Conservation (phyloP, 2,888 invertebrate genomes). For the Rhogogaster chlorosoma region DNA sequence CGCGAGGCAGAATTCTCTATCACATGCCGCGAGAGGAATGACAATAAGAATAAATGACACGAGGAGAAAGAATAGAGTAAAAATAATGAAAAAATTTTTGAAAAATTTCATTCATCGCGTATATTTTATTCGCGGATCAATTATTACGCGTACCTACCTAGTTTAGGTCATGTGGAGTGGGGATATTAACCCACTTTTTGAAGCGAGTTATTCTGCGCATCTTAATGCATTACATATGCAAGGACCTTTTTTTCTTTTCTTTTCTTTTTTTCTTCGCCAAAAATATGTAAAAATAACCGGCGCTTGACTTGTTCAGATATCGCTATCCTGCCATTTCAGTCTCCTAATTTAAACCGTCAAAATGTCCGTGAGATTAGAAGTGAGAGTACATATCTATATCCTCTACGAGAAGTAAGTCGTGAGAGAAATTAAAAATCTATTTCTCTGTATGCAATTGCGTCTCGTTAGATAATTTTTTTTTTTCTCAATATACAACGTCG, state of each 20-base stretch:
- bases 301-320: not conserved
- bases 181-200: constrained; percentile 32
- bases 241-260: not conserved
- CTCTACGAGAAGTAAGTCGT: not conserved
- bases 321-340: not conserved
- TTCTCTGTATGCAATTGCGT: not conserved
- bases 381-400: not conserved
- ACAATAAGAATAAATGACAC: not conserved
- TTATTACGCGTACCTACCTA: not conserved
- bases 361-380: not conserved
- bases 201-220: constrained; percentile 36
- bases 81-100: not conserved
- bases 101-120: not conserved
- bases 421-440: not conserved
- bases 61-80: not conserved
- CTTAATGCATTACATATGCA: constrained; percentile 3
- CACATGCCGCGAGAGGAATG: not conserved
- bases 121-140: constrained; percentile 7
- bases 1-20: not conserved
- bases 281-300: not conserved
- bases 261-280: not conserved
- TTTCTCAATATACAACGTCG: not conserved
- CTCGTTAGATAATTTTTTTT: not conserved
- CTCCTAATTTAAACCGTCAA: not conserved
- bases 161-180: constrained; percentile 7